Evolutionary conservation across 92 coral and sea anemone species (phyloP).

Genomic region (Actinernus sp.): DNA sequence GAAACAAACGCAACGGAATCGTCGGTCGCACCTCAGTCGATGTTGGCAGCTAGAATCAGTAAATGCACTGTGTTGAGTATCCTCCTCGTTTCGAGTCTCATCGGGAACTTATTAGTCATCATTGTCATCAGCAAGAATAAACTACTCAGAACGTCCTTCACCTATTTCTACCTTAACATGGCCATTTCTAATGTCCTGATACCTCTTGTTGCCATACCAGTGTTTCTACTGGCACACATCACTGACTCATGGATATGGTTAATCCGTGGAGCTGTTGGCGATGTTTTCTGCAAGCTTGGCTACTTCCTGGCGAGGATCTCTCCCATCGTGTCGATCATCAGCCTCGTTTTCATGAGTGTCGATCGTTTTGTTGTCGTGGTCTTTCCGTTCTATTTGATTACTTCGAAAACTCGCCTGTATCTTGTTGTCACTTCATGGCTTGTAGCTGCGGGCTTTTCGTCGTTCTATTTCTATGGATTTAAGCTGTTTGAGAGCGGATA

Average conservation of each 20-base stretch:
- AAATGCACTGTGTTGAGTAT: background rate
- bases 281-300: conserved; percentile 8
- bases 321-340: conserved; percentile 14
- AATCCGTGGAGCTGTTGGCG: background rate
- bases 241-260: background rate
- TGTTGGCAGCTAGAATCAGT: too few species aligned
- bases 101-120: conserved; percentile 4
- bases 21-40: too few species aligned
- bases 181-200: conserved; percentile 24
- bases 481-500: background rate
- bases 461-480: conserved; percentile 5
- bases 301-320: conserved; percentile 3
- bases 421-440: conserved; percentile 10
- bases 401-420: conserved; percentile 4
- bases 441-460: conserved; percentile 5
- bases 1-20: too few species aligned
- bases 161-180: conserved; percentile 32
- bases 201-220: background rate
- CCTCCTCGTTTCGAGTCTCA: background rate
- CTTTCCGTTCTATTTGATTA: conserved; percentile 11
- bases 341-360: conserved; percentile 28
- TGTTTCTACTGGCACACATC: background rate
- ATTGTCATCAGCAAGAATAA: conserved; percentile 4
- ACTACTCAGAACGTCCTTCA: conserved; percentile 19
- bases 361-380: conserved; percentile 40